These are phyloP conservation scores for Drosophila prostipennis DNA, from an alignment of 2,888 invertebrate genomes.

Conservation along the genomic window DNA sequence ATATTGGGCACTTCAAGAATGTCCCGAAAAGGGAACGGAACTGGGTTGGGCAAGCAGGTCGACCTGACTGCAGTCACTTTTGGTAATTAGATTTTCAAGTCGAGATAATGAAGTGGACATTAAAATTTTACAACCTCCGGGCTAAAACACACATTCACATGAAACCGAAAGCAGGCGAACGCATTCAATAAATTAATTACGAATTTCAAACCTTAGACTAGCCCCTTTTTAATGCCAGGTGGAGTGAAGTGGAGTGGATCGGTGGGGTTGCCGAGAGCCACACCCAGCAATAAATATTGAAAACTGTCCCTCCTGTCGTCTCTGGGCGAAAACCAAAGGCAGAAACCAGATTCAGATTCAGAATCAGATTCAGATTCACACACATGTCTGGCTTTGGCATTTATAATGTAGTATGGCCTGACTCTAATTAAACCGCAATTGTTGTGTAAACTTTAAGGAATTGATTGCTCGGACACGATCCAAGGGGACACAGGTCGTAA, in stretches of 20 bases:
- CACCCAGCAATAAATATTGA: constrained; percentile 44
- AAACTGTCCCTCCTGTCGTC: constrained; percentile 29
- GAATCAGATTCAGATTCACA: constrained; percentile 27
- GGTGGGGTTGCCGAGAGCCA: constrained; percentile 6
- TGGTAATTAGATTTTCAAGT: constrained; percentile 77
- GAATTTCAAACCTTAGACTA: constrained; percentile 52
- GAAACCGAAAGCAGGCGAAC: constrained; percentile 59
- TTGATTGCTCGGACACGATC: constrained; percentile 47
- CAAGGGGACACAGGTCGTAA: constrained; percentile 25
- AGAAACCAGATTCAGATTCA: constrained; percentile 7
- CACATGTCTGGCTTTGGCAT: constrained; percentile 37
- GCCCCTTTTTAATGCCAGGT: constrained; percentile 38
- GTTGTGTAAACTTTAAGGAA: constrained; percentile 52
- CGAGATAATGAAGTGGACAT: constrained; percentile 75
- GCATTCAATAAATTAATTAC: constrained; percentile 77
- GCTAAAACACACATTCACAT: constrained; percentile 28
- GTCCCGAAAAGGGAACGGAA: constrained; percentile 31
- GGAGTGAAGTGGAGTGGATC: constrained; percentile 17
- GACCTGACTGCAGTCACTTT: constrained; percentile 65
- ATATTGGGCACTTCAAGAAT: constrained; percentile 24
- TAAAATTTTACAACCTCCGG: constrained; percentile 75
- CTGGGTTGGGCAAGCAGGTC: constrained; percentile 3
- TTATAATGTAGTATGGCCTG: constrained; percentile 39
- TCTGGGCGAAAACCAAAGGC: constrained; percentile 12
- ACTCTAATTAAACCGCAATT: constrained; percentile 52